Conservation (phyloP, 2,888 invertebrate species). For the Drosophila pegasa region DNA sequence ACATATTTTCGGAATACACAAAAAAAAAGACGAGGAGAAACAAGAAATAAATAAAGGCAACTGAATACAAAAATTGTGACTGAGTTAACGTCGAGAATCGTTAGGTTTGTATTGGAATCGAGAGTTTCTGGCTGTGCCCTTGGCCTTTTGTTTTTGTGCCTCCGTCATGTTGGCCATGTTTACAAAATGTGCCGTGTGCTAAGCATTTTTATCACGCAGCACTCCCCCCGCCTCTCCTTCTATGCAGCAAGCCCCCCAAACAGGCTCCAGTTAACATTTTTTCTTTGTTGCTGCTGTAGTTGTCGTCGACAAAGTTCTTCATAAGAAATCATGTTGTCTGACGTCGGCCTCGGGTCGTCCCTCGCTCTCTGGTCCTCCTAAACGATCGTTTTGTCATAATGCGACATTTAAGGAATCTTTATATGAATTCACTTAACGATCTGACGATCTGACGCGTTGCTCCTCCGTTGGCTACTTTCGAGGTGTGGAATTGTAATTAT, state of each 20-base stretch:
- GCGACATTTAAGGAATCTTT: slow-evolving; percentile 82
- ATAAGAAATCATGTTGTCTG: slow-evolving; percentile 59
- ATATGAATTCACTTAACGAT: slow-evolving; percentile 79
- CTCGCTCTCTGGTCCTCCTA: slow-evolving; percentile 40
- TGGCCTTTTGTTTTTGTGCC: slow-evolving; percentile 30
- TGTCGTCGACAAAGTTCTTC: slow-evolving; percentile 54
- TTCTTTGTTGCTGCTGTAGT: slow-evolving; percentile 10
- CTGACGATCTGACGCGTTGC: slow-evolving; percentile 61
- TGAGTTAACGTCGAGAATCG: slow-evolving; percentile 29
- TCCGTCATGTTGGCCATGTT: slow-evolving; percentile 74
- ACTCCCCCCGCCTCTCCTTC: not conserved
- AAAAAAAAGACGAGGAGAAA: slow-evolving; percentile 30
- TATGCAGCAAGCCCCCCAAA: slow-evolving; percentile 25
- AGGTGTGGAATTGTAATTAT: slow-evolving; percentile 78
- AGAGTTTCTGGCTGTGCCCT: slow-evolving; percentile 36
- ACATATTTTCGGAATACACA: slow-evolving; percentile 67
- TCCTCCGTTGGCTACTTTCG: slow-evolving; percentile 23
- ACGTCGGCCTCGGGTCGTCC: not conserved
- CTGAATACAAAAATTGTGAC: slow-evolving; percentile 21
- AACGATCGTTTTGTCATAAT: slow-evolving; percentile 83
- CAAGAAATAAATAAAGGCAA: slow-evolving; percentile 11
- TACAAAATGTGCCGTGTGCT: slow-evolving; percentile 75
- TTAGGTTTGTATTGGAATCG: slow-evolving; percentile 35
- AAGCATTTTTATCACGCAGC: slow-evolving; percentile 78
- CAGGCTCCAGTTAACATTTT: slow-evolving; percentile 49